Conservation (phyloP, 2,113 vertebrate species). For the Murina feae region DNA sequence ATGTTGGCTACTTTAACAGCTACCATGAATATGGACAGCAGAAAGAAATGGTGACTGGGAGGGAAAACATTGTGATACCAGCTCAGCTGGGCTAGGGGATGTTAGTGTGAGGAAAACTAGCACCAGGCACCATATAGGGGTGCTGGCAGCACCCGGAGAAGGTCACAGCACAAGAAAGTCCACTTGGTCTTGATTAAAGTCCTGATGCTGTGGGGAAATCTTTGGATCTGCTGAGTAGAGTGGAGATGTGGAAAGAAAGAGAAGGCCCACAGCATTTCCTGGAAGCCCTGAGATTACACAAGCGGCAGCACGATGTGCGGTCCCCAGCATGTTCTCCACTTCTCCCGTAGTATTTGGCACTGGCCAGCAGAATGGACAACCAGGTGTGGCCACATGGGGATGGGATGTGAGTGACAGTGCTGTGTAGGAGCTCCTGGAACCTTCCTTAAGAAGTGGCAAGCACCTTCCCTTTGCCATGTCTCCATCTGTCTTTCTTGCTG, state of each 20-base stretch:
- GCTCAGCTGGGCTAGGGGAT: not conserved
- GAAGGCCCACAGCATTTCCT: not conserved
- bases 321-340: not conserved
- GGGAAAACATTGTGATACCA: not conserved
- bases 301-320: fast-evolving
- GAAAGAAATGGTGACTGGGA: not conserved
- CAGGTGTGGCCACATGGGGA: not conserved
- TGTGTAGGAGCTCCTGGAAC: not conserved
- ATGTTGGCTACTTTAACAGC: not conserved
- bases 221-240: not conserved
- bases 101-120: not conserved
- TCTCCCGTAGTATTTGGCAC: not conserved
- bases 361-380: not conserved
- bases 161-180: not conserved
- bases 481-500: not conserved
- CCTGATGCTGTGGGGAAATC: not conserved
- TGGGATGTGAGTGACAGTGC: not conserved
- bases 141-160: not conserved
- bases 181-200: not conserved
- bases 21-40: not conserved
- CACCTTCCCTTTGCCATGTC: not conserved
- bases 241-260: not conserved
- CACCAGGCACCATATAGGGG: not conserved
- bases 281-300: not conserved
- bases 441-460: not conserved